Evolutionary conservation across 1,140 invertebrate genomes (phyloP).

Genomic region (Drosophila repletoides): DNA sequence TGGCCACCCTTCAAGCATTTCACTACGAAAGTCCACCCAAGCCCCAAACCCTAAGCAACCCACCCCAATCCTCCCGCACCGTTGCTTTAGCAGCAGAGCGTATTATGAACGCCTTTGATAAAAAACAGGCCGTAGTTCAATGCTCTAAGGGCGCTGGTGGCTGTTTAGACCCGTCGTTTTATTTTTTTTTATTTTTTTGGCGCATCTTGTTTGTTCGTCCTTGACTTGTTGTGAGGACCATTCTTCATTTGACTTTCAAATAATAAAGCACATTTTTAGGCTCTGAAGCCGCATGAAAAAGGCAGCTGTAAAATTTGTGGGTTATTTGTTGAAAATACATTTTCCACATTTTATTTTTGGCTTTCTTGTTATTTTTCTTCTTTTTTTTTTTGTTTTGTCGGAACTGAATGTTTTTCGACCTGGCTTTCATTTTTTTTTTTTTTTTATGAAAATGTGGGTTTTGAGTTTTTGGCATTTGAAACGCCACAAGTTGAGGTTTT

Average conservation of each 20-base stretch:
- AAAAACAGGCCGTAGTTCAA: slow-evolving; percentile 5
- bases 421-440: background rate
- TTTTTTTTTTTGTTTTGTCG: background rate
- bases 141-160: slow-evolving; percentile 28
- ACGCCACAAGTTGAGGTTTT: slow-evolving; percentile 35
- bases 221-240: slow-evolving; percentile 54
- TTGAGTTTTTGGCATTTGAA: slow-evolving; percentile 46
- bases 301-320: slow-evolving; percentile 67
- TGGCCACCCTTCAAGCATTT: background rate
- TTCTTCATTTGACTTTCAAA: slow-evolving; percentile 70
- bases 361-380: slow-evolving; percentile 15
- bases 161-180: slow-evolving; percentile 41
- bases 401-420: background rate
- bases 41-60: slow-evolving; percentile 11
- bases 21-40: slow-evolving; percentile 1
- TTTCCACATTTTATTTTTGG: slow-evolving; percentile 58
- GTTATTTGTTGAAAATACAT: slow-evolving; percentile 68
- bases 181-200: slow-evolving; percentile 12
- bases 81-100: slow-evolving; percentile 10
- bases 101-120: slow-evolving; percentile 17
- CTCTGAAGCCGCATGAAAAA: slow-evolving; percentile 60
- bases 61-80: background rate
- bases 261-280: slow-evolving; percentile 66
- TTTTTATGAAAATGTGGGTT: slow-evolving; percentile 35
- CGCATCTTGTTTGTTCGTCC: slow-evolving; percentile 55